Evolutionary conservation across 2,888 invertebrate species (phyloP).

Genomic region (Nephrotoma appendiculata): DNA sequence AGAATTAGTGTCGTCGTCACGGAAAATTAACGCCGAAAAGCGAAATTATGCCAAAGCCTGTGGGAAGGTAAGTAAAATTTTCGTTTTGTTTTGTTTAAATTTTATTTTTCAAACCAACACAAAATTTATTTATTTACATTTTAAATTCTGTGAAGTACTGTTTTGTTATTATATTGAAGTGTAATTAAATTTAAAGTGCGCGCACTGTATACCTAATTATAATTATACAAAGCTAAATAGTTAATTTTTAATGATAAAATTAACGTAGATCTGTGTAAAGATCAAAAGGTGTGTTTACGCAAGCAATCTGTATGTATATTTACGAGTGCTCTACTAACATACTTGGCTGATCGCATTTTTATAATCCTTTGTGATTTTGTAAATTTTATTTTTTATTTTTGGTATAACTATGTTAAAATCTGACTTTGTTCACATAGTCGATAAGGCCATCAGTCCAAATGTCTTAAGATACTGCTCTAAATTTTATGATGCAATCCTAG

Average conservation of each 20-base stretch:
- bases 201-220: neutral
- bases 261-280: neutral
- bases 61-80: neutral
- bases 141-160: neutral
- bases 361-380: too few relatives aligned
- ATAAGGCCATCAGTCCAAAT: too few relatives aligned
- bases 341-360: too few relatives aligned
- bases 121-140: neutral
- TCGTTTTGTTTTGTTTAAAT: neutral
- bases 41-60: constrained; percentile 3
- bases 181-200: neutral
- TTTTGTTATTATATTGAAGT: neutral
- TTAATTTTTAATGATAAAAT: neutral
- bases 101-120: neutral
- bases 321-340: too few relatives aligned
- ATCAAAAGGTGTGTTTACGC: neutral
- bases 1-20: constrained; percentile 48
- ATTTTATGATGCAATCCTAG: too few relatives aligned
- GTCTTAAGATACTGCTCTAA: too few relatives aligned
- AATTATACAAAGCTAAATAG: neutral
- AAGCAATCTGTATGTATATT: too few relatives aligned
- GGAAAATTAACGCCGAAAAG: constrained; percentile 26
- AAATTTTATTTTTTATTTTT: too few relatives aligned
- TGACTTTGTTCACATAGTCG: too few relatives aligned
- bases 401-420: too few relatives aligned